Evolutionary conservation across 2,113 vertebrate genomes (phyloP), one percentile per base, ranked within the genome.

Genomic region (Tichodroma muraria): DNA sequence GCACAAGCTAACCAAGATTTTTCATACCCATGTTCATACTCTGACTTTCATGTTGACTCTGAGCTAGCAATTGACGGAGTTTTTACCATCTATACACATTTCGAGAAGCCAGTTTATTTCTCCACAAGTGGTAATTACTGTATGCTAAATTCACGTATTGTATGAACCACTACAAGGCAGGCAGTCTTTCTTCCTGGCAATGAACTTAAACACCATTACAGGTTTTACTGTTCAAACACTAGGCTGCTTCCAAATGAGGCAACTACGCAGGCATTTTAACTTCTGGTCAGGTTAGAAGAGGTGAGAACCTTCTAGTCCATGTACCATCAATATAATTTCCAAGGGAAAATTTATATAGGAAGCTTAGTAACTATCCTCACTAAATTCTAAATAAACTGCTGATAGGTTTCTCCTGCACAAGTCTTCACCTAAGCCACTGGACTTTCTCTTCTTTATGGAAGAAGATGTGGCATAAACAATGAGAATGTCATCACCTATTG

Each of bases 1-100:
- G 49, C 38, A 52, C 15, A 61, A 78, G 21, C 24, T 33, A 87
- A 47, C 8, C 27, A 75, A 88, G 38, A 50, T 17, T 33, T 79
- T 79, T n/a, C 85, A 65, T 70, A 63, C 12, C 33, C 9, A n/a
- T 7, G 3, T 20, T 71, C 24, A 57, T 33, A 8, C 23, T 30
- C 1, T 47, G 66, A 59, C 6, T 27, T 47, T 9, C 8, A 16
- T 2, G 6, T 28, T 85, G 38, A 81, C 64, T 57, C 40, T 49
- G 8, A 38, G 40, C 6, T 27, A 66, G n/a, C 7, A 0, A 0
- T 4, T 60, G 45, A 21, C 0, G 0, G 24, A 45, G 23, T 31
- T 85, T 71, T 49, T 61, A 44, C 7, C 15, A 57, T 28, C 8
- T 72, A 27, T 35, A 90, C 59, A 44, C 57, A 70, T 85, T 80